Evolutionary conservation across 2,888 invertebrate genomes (phyloP), one percentile per base, ranked within the genome.

Genomic region (Philereme transversata): DNA sequence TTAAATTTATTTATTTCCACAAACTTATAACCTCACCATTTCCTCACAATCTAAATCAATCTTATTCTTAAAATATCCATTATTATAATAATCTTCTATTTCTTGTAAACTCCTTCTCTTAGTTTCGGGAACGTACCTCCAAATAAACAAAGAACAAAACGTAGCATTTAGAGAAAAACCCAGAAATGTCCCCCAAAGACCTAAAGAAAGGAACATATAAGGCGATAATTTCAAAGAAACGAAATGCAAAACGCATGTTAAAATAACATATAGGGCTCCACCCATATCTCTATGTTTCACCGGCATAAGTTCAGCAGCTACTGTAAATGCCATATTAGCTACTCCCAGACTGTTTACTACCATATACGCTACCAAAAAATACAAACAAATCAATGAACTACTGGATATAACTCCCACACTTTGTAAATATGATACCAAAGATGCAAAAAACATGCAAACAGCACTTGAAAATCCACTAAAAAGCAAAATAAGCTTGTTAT

Each of bases 41-140:
- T 22, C 22, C 22, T 22, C 22, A 3, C 22, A 22, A 22, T 22
- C 22, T 22, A 22, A 22, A 22, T 22, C 22, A 3, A 22, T 3
- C 1, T 22, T 3, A 2, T 22, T 22, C 22, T 22, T 40, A 40
- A 6, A 40, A 6, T 8, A 40, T 40, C 3, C 3, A 40, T 7
- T 8, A 7, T 40, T 40, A 8, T 67, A 71, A 59, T 56, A 69
- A 11, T 67, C 59, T 52, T 71, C 71, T 4, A 71, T 62, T 34
- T 71, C 67, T 45, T 62, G 62, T 9, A 71, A 45, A 6, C 64
- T 66, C 40, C 50, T 71, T 3, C 55, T 60, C 34, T 62, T 68
- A 7, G 71, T 68, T 47, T 71, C 69, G 0, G 71, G 71, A 0
- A 71, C 49, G 53, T 57, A 69, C 41, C 44, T 63, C 64, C 67